Percentiles rank a stretch among this genome's conserved stretches.
Evolutionary conservation across 1,140 invertebrate genomes (phyloP).

Genomic region (Octopus bimaculoides): DNA sequence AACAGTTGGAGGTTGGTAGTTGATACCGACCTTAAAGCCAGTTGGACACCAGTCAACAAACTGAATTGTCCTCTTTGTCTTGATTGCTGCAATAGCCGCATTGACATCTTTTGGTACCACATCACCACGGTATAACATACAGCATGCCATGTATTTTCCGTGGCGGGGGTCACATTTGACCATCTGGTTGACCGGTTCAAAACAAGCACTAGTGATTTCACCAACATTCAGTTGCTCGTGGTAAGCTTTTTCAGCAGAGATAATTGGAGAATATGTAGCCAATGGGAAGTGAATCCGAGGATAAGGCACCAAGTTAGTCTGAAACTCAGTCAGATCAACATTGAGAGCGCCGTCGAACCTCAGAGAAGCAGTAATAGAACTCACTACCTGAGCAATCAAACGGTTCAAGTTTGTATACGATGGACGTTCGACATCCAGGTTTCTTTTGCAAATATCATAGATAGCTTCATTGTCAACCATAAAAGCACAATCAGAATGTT

Average conservation of each 20-base stretch:
- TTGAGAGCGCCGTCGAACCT: slow-evolving; percentile 59
- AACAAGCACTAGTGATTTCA: slow-evolving; percentile 71
- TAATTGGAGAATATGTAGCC: too few species aligned
- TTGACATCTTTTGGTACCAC: slow-evolving; percentile 78
- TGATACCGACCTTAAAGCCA: too few species aligned
- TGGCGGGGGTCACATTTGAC: slow-evolving; percentile 77
- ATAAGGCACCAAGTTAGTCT: slow-evolving; percentile 52
- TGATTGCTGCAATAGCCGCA: slow-evolving; percentile 79
- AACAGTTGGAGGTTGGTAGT: slow-evolving; percentile 59
- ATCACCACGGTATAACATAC: slow-evolving; percentile 52
- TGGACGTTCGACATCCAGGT: too few species aligned
- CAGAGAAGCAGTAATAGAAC: too few species aligned
- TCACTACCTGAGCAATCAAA: too few species aligned
- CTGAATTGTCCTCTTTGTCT: slow-evolving; percentile 59
- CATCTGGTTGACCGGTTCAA: slow-evolving; percentile 79
- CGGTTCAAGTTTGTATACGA: too few species aligned
- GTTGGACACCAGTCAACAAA: slow-evolving; percentile 57
- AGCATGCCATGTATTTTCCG: slow-evolving; percentile 54
- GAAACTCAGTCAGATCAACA: slow-evolving; percentile 47
- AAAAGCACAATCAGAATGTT: background rate
- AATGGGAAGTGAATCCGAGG: background rate
- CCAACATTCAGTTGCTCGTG: slow-evolving; percentile 66
- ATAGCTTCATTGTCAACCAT: background rate
- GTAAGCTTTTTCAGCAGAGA: background rate
- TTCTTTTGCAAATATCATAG: too few species aligned